These are phyloP conservation scores for Lochmaea crataegi DNA, from an alignment of 2,888 invertebrate species.

Conservation along the genomic window DNA sequence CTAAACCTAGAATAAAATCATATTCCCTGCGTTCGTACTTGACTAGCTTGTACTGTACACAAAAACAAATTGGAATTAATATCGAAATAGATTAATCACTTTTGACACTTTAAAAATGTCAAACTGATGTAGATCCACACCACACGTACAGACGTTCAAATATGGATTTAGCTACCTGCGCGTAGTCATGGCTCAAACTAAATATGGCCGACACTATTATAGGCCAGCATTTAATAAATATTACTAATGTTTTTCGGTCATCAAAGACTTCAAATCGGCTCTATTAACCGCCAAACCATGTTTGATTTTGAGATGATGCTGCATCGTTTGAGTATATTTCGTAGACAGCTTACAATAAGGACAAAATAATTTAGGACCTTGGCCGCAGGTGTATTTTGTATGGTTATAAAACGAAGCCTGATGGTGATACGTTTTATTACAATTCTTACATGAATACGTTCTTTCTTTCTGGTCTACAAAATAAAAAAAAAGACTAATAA, in stretches of 20 bases:
- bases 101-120: too few species aligned
- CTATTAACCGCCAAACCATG: constrained; percentile 35
- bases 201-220: too few species aligned
- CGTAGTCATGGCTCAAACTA: too few species aligned
- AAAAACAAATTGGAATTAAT: too few species aligned
- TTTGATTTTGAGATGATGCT: constrained; percentile 42
- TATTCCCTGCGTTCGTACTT: too few species aligned
- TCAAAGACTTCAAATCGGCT: constrained; percentile 32
- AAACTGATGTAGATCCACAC: too few species aligned
- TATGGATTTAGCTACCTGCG: too few species aligned
- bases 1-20: too few species aligned
- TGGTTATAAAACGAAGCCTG: constrained; percentile 51
- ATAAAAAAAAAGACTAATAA: constrained; percentile 1
- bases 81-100: too few species aligned
- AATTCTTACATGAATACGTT: constrained; percentile 45
- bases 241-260: background rate
- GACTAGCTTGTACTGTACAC: too few species aligned
- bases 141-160: too few species aligned
- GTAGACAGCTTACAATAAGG: constrained; percentile 45
- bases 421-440: constrained; percentile 50
- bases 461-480: constrained; percentile 14
- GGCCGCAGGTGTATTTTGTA: constrained; percentile 54
- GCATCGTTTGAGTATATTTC: constrained; percentile 49
- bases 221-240: background rate
- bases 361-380: constrained; percentile 50